Percentiles rank a stretch among this genome's conserved stretches.
These are phyloP conservation scores for Pandemis cinnamomeana DNA, from an alignment of 2,888 invertebrate species.

Conservation along the genomic window DNA sequence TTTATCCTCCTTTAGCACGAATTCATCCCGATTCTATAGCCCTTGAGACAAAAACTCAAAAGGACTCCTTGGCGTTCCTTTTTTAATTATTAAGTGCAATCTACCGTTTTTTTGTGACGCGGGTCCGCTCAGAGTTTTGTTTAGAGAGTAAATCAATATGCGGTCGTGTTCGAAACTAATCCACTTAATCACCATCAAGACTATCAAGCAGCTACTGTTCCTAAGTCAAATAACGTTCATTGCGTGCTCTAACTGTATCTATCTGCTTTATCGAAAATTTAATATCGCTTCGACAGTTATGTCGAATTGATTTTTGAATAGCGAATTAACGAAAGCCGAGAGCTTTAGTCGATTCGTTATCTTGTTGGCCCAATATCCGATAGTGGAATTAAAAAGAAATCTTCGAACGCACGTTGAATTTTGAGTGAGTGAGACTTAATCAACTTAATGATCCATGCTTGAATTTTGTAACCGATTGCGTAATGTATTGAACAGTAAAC, in stretches of 20 bases:
- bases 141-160: not conserved
- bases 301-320: conserved; percentile 18
- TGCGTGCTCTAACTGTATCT: conserved; percentile 9
- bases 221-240: not conserved
- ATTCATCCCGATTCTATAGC: conserved; percentile 35
- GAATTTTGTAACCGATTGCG: not conserved
- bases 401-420: not conserved
- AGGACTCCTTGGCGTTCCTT: not conserved
- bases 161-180: not conserved
- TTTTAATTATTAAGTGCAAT: conserved; percentile 3
- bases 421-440: not conserved
- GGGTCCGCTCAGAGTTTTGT: no score
- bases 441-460: not conserved
- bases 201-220: not conserved
- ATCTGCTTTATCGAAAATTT: conserved; percentile 10
- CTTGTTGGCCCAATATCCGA: conserved; percentile 21
- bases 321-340: conserved; percentile 26
- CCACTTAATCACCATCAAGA: not conserved
- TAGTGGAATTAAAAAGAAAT: conserved; percentile 28
- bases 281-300: conserved; percentile 25
- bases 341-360: conserved; percentile 25
- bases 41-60: conserved; percentile 7
- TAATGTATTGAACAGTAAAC: not conserved
- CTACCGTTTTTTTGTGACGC: not conserved
- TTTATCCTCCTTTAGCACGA: conserved; percentile 51